Evolutionary conservation across 1,140 invertebrate species (phyloP), one percentile per base, ranked within the genome.

Genomic region (Belonocnema kinseyi): DNA sequence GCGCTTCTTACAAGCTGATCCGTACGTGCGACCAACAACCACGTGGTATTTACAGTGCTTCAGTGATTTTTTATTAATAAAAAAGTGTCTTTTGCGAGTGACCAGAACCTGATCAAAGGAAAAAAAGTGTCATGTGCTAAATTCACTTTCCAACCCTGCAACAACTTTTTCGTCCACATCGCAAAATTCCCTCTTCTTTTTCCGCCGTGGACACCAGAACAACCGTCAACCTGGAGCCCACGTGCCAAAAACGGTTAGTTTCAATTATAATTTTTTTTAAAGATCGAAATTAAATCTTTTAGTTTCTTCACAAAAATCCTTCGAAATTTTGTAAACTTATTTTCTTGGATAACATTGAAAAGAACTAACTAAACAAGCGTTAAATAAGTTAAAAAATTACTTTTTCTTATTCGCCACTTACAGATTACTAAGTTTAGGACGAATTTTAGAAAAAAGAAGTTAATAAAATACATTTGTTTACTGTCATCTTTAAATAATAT

Each of bases 171-270:
- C 17, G 2, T 50, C n/a, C 14, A 75, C 52, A 16, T 13, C 21
- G 19, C 56, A 71, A 50, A 76, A 46, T 74, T 75, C 13, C 5
- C 3, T 72, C 26, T n/a, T 53, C 61, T 73, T 78, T 79, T 76
- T 75, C 33, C 77, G 82, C 82, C 87, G 86, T 92, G 89, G 90
- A 92, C 83, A 86, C 85, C 82, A 86, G 87, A 86, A 87, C 83
- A 81, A 86, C 89, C 87, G 88, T 91, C 92, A 92, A 90, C 89
- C 92, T 93, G 92, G 92, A 92, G 92, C 86, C 92, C 86, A 90
- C 92, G 90, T 92, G 91, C 84, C 92, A 92, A 51, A 93, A 93
- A 88, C 88, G 92, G 92, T 93, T 78, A 88, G 85, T 78, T 71
- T 70, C 26, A 17, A 8, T 66, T 16, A 10, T 17, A n/a, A 10